These are phyloP conservation scores for Pangasius djambal DNA, from an alignment of 2,797 vertebrate species.

Conservation along the genomic window DNA sequence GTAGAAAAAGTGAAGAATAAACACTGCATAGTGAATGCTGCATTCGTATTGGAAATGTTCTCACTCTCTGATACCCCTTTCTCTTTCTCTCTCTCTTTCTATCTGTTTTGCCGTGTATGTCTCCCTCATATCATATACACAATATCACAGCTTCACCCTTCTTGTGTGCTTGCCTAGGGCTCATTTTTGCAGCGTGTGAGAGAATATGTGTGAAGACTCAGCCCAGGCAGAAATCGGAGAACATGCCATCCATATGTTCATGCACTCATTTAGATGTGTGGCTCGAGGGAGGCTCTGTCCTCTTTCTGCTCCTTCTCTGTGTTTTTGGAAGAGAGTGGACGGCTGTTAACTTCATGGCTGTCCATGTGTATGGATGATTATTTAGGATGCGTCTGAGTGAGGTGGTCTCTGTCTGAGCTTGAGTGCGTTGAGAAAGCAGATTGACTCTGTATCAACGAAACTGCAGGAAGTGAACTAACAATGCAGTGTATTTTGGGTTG, in stretches of 20 bases:
- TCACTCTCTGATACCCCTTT: background rate
- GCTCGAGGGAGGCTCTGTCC: conserved; percentile 38
- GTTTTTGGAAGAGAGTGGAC: background rate
- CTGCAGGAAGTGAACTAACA: background rate
- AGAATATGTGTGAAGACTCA: conserved; percentile 46
- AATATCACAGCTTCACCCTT: conserved; percentile 44
- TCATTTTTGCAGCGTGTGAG: conserved; percentile 37
- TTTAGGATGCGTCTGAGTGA: background rate
- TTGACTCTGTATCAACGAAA: background rate
- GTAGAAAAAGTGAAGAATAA: conserved; percentile 26
- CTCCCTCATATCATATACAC: conserved; percentile 32
- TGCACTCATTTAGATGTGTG: conserved; percentile 49
- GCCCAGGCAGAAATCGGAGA: conserved; percentile 37
- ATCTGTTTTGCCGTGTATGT: background rate
- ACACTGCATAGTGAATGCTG: conserved; percentile 7
- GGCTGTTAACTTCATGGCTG: background rate
- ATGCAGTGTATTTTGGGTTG: background rate
- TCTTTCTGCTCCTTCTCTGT: background rate
- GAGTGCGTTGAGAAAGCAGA: background rate
- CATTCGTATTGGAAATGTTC: conserved; percentile 1
- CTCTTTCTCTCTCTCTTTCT: background rate
- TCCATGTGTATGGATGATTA: background rate
- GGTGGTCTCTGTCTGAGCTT: background rate
- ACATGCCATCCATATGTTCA: conserved; percentile 33
- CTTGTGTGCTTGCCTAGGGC: conserved; percentile 45